A percentile compares a stretch with the other conserved stretches of the same genome.
phyloP scores from a whole-genome alignment of 2,797 vertebrate species.

The Sebastolobus altivelis region DNA sequence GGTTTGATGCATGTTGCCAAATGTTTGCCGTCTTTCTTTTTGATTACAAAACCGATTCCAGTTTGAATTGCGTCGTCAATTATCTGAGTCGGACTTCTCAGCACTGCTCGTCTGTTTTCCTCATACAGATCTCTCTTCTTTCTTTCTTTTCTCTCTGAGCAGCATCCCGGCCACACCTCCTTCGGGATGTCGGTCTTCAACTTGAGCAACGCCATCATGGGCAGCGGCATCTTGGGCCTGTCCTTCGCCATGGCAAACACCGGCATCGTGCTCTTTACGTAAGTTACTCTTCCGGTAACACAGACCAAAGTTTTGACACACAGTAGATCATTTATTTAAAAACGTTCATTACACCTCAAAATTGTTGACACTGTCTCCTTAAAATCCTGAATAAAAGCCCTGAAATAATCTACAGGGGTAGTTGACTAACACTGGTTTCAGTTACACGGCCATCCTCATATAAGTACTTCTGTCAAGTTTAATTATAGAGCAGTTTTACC shows the following conservation, averaged over 20 bases:
- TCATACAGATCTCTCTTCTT: neutral
- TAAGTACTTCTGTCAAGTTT: neutral
- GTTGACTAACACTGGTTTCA: neutral
- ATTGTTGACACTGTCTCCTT: neutral
- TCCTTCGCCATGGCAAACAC: slow-evolving; percentile 99
- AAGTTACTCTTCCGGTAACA: slow-evolving; percentile 61
- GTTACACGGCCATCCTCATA: neutral
- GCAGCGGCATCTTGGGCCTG: slow-evolving; percentile 96
- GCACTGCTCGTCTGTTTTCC: neutral
- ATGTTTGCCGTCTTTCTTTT: neutral
- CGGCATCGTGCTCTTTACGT: slow-evolving; percentile 95
- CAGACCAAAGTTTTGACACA: no score
- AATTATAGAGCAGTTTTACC: neutral
- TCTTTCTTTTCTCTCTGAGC: slow-evolving; percentile 50
- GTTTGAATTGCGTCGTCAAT: neutral
- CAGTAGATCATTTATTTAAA: no score
- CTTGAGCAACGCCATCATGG: slow-evolving; percentile 98
- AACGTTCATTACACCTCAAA: neutral
- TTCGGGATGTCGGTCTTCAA: slow-evolving; percentile 98
- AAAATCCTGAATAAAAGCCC: neutral
- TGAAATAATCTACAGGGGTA: neutral
- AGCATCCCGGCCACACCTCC: slow-evolving; percentile 93
- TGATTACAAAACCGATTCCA: no score
- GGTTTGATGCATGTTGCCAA: neutral
- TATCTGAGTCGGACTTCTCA: neutral